phyloP scores from a whole-genome alignment of 2,113 vertebrate genomes.

The Spheniscus mendiculus region DNA sequence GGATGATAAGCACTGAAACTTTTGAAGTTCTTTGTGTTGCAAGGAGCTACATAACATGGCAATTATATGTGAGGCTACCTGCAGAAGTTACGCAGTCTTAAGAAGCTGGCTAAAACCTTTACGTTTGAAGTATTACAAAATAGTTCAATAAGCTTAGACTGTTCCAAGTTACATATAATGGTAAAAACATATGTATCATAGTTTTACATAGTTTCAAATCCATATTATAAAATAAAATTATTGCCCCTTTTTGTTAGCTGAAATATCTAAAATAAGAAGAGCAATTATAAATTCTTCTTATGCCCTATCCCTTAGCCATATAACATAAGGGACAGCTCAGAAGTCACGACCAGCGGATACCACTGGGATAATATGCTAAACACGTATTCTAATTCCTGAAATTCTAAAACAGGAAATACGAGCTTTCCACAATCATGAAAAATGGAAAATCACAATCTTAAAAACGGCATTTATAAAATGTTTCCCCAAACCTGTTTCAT shows the following conservation, averaged over 20 bases:
- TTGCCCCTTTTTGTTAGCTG: not conserved
- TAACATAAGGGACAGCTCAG: not conserved
- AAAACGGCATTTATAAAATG: not conserved
- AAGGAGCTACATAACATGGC: not conserved
- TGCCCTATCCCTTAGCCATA: not conserved
- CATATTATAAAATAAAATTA: not conserved
- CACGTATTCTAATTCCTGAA: not conserved
- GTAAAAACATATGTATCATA: not conserved
- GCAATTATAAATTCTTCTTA: not conserved
- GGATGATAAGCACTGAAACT: not conserved
- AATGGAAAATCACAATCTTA: not conserved
- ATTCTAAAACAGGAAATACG: not conserved
- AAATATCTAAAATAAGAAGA: not conserved
- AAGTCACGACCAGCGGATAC: not conserved
- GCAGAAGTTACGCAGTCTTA: not conserved
- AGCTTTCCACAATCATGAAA: not conserved
- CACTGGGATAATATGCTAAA: not conserved
- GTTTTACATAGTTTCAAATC: not conserved
- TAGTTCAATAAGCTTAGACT: not conserved
- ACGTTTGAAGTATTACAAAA: not conserved
- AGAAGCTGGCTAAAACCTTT: not conserved
- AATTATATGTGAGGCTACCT: not conserved
- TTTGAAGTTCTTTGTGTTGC: not conserved
- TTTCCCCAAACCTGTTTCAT: not conserved
- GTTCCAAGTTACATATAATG: not conserved